Evolutionary conservation across 2,888 invertebrate species (phyloP).

Genomic region (Meliscaeva auricollis): DNA sequence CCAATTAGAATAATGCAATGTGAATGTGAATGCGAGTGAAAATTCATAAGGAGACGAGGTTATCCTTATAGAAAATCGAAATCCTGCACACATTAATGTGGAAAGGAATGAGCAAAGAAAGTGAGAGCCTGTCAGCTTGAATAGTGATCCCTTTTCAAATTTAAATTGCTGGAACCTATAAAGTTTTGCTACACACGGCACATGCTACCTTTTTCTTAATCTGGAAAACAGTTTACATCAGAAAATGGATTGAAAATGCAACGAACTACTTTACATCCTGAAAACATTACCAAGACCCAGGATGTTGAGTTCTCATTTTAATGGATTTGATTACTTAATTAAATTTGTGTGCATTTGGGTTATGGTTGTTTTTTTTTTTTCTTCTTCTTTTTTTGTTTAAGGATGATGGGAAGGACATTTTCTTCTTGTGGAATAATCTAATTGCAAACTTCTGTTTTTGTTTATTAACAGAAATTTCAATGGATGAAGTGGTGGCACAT

Average conservation of each 20-base stretch:
- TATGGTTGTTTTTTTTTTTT: conserved; percentile 1
- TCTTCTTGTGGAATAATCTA: conserved; percentile 72
- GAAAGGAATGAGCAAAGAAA: conserved; percentile 10
- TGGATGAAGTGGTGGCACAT: conserved; percentile 74
- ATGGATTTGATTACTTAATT: conserved; percentile 77
- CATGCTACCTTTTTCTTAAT: conserved; percentile 26
- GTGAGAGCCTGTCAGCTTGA: conserved; percentile 45
- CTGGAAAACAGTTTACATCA: neutral
- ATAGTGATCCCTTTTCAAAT: conserved; percentile 51
- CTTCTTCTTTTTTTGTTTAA: neutral
- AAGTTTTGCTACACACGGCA: conserved; percentile 35
- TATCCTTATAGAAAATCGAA: conserved; percentile 58
- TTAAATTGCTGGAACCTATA: conserved; percentile 34
- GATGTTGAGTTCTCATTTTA: conserved; percentile 61
- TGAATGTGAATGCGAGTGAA: conserved; percentile 45
- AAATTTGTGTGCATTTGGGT: conserved; percentile 74
- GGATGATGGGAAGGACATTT: neutral
- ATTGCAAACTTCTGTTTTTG: conserved; percentile 77
- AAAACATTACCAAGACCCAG: conserved; percentile 1
- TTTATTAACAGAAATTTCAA: conserved; percentile 76
- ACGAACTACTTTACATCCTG: conserved; percentile 50
- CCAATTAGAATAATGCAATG: conserved; percentile 75
- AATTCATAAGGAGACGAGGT: neutral
- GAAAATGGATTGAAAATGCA: conserved; percentile 50
- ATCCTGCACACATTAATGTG: too few relatives aligned